Conservation (phyloP, 2,113 vertebrate species). For the Chaetorhynchus papuensis region DNA sequence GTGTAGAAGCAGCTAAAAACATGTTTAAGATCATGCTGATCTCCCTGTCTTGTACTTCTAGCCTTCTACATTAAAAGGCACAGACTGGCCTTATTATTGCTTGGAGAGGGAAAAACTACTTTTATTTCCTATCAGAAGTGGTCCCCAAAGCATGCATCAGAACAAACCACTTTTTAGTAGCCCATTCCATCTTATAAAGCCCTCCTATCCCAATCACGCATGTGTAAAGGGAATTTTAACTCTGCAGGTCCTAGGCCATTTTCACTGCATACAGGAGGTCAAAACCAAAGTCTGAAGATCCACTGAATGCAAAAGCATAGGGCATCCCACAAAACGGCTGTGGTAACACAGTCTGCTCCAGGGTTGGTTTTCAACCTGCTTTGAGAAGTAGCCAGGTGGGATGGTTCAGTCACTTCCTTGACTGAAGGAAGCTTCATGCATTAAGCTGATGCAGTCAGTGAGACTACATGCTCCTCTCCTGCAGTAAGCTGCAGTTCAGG, state of each 20-base stretch:
- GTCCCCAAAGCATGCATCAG: neutral
- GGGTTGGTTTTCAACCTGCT: neutral
- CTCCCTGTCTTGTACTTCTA: neutral
- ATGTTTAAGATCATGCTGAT: neutral
- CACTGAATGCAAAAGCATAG: neutral
- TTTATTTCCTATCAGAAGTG: neutral
- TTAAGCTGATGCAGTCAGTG: fast-evolving
- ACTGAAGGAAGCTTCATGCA: no score
- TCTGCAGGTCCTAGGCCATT: neutral
- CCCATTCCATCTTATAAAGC: neutral
- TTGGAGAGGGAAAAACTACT: neutral
- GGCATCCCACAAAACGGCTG: neutral
- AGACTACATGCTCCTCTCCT: fast-evolving
- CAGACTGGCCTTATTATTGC: neutral
- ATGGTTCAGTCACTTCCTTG: neutral
- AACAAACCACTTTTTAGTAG: neutral
- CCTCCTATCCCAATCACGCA: neutral
- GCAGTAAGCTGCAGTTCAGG: neutral
- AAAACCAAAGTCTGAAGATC: neutral
- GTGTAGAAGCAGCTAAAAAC: neutral
- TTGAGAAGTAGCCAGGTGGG: neutral
- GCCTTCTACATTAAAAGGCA: neutral
- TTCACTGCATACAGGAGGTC: neutral
- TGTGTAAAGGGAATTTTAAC: neutral
- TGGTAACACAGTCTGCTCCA: neutral